phyloP scores from a whole-genome alignment of 2,113 vertebrate species.

The Vidua chalybeata region DNA sequence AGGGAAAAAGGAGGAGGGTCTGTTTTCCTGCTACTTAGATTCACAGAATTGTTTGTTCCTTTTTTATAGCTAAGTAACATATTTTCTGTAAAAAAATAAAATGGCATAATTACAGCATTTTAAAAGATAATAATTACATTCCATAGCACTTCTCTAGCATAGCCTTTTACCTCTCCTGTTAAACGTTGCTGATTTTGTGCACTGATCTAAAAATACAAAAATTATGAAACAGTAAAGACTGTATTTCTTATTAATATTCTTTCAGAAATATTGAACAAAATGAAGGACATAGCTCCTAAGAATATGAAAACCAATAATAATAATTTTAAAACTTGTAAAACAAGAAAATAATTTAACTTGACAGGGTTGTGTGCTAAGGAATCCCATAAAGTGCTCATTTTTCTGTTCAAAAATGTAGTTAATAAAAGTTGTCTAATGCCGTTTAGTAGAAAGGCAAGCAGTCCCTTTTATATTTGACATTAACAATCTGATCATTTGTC shows the following conservation, averaged over 20 bases:
- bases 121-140: background rate
- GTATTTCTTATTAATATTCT: background rate
- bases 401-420: slow-evolving; percentile 22
- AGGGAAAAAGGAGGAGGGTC: background rate
- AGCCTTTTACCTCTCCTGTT: background rate
- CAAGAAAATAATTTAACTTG: background rate
- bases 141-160: background rate
- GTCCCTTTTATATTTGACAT: slow-evolving; percentile 85
- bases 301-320: background rate
- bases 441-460: slow-evolving; percentile 71
- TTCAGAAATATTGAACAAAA: background rate
- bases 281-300: background rate
- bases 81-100: background rate
- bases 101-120: background rate
- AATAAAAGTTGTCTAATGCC: slow-evolving; percentile 68
- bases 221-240: background rate
- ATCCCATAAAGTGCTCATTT: slow-evolving; percentile 9
- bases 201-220: background rate
- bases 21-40: background rate
- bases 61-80: background rate
- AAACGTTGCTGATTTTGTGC: background rate
- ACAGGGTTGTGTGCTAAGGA: background rate
- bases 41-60: background rate
- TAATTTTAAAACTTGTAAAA: background rate
- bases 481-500: slow-evolving; percentile 89